A percentile compares a stretch with the other conserved stretches of the same genome.
Evolutionary conservation across 1,140 invertebrate genomes (phyloP).

Genomic region (Macrobrachium nipponense): DNA sequence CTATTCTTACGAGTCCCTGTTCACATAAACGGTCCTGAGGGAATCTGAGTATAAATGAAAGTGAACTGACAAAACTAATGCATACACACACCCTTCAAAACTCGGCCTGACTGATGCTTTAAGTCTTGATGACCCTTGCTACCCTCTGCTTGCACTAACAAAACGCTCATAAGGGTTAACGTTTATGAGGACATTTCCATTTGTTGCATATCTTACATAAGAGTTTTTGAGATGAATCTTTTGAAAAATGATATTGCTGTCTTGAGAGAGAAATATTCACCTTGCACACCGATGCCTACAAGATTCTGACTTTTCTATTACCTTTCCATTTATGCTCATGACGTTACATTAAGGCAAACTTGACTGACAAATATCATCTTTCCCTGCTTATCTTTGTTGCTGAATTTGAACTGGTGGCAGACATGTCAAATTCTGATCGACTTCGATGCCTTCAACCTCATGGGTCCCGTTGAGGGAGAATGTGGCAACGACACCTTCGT

Average conservation of each 20-base stretch:
- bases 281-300: background rate
- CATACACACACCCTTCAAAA: no score
- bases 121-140: background rate
- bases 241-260: no score
- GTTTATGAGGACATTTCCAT: background rate
- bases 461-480: constrained; percentile 76
- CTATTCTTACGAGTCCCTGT: no score
- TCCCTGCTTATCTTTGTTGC: no score
- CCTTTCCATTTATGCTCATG: background rate
- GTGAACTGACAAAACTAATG: no score
- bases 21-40: no score
- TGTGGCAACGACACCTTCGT: constrained; percentile 79
- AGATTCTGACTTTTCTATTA: background rate
- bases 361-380: no score
- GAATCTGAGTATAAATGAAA: no score
- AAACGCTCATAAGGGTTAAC: constrained; percentile 73
- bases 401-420: constrained; percentile 62
- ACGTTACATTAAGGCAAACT: no score
- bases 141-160: constrained; percentile 64
- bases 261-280: background rate
- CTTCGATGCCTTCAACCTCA: constrained; percentile 78
- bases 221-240: no score
- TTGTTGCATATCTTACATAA: background rate
- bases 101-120: background rate
- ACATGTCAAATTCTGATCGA: constrained; percentile 78